Conservation (phyloP, 64 coral and sea anemone species). For the Platygyra sinensis region DNA sequence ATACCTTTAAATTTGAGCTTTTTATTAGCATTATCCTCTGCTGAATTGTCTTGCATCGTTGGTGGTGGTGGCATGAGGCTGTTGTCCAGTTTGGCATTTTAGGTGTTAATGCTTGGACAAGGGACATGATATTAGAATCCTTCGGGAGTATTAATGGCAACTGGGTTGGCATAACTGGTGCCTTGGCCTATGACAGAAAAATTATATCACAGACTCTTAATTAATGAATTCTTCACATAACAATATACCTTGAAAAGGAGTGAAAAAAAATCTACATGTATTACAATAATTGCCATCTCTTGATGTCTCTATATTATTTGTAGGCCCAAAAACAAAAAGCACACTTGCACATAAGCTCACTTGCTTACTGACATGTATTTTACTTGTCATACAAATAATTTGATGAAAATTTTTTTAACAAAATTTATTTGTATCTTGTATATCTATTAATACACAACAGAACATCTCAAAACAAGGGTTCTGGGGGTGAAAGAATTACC, state of each 20-base stretch:
- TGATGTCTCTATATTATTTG: too few relatives aligned
- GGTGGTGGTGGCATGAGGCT: slow-evolving; percentile 27
- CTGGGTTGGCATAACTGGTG: not conserved
- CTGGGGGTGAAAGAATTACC: not conserved
- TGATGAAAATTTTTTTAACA: too few relatives aligned
- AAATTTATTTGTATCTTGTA: too few relatives aligned
- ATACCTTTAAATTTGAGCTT: slow-evolving; percentile 39
- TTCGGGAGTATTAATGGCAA: slow-evolving; percentile 25
- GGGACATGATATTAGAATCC: not conserved
- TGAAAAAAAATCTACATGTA: too few relatives aligned
- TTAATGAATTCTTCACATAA: not conserved
- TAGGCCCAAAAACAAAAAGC: too few relatives aligned
- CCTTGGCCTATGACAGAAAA: slow-evolving; percentile 5
- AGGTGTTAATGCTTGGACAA: not conserved
- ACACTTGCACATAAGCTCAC: too few relatives aligned
- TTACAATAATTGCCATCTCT: too few relatives aligned
- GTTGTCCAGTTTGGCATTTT: not conserved
- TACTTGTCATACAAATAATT: not conserved
- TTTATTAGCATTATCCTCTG: not conserved
- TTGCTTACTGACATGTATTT: not conserved
- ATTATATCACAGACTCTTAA: too few relatives aligned
- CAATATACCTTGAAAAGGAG: too few relatives aligned
- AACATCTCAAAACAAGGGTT: too few relatives aligned
- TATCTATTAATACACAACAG: too few relatives aligned
- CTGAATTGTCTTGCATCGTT: not conserved